phyloP scores from a whole-genome alignment of 2,888 invertebrate genomes.

The Conistra vaccinii region DNA sequence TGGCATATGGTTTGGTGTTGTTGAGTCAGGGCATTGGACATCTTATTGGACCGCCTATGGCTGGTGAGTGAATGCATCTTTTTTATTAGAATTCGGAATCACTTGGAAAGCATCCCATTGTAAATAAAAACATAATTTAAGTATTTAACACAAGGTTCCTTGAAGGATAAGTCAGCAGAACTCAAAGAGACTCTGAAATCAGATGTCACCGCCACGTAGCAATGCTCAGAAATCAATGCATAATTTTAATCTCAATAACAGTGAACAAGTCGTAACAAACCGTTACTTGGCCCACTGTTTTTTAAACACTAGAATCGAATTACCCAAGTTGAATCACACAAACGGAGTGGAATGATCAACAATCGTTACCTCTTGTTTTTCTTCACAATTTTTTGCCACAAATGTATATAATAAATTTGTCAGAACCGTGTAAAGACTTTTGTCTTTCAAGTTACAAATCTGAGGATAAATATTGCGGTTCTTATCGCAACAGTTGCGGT shows the following conservation, averaged over 20 bases:
- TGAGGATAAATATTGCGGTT: conserved; percentile 22
- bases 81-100: background rate
- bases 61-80: conserved; percentile 90
- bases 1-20: conserved; percentile 97
- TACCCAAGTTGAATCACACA: conserved; percentile 10
- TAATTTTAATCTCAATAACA: conserved; percentile 32
- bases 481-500: conserved; percentile 52
- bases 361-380: conserved; percentile 10
- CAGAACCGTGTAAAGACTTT: background rate
- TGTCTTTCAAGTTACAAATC: conserved; percentile 18
- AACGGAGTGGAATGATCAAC: conserved; percentile 16
- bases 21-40: conserved; percentile 98
- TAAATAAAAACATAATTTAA: background rate
- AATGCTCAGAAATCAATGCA: conserved; percentile 3
- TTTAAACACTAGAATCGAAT: conserved; percentile 34
- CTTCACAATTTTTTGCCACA: background rate
- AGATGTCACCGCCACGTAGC: background rate
- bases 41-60: conserved; percentile 97
- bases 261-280: conserved; percentile 19
- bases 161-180: background rate
- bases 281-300: conserved; percentile 41
- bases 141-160: background rate
- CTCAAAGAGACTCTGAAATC: background rate
- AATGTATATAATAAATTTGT: background rate
- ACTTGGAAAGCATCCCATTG: background rate